phyloP scores from a whole-genome alignment of 2,797 vertebrate species.

The Cossypha dichroa region DNA sequence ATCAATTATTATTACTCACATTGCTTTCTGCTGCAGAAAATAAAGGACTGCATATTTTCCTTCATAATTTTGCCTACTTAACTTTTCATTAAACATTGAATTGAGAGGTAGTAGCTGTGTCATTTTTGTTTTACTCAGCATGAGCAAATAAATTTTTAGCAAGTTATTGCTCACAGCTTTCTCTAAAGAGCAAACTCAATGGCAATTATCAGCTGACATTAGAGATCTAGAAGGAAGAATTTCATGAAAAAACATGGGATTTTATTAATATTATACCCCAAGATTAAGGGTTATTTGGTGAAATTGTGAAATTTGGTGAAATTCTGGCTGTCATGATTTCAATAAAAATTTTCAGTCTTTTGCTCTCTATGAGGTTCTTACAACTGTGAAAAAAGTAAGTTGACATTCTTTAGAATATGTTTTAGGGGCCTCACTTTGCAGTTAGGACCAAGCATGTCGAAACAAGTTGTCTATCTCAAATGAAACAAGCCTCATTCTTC shows the following conservation, averaged over 20 bases:
- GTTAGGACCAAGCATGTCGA: background rate
- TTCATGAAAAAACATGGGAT: rapidly evolving
- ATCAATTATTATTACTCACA: background rate
- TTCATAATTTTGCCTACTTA: background rate
- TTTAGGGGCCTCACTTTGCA: background rate
- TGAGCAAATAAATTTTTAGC: background rate
- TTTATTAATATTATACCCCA: background rate
- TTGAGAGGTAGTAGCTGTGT: background rate
- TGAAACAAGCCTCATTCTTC: background rate
- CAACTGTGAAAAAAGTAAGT: background rate
- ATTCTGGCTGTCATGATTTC: background rate
- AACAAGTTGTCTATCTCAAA: background rate
- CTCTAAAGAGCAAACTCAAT: background rate
- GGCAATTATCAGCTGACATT: background rate
- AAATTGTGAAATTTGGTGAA: background rate
- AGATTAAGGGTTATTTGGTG: background rate
- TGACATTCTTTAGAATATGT: background rate
- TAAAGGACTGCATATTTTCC: background rate
- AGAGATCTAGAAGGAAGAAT: background rate
- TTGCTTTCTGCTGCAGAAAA: constrained; percentile 8
- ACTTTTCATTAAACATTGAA: background rate
- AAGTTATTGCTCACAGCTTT: background rate
- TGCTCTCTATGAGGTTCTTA: background rate
- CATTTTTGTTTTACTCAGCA: background rate
- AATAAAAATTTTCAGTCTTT: background rate